These are phyloP conservation scores for Eupithecia abbreviata DNA, from an alignment of 2,888 invertebrate species.

Conservation along the genomic window DNA sequence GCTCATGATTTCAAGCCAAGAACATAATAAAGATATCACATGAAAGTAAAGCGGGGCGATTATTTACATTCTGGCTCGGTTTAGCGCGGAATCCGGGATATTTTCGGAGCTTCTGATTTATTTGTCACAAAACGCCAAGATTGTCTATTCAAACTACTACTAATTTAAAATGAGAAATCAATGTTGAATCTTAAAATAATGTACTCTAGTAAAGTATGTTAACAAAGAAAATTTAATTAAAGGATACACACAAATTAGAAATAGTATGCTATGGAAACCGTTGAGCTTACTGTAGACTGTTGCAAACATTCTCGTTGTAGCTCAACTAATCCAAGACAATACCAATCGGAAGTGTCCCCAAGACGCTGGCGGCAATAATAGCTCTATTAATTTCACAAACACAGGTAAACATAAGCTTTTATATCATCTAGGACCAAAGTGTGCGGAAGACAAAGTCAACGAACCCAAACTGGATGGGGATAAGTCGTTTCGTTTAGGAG, in stretches of 20 bases:
- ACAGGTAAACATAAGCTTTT: neutral
- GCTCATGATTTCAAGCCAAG: neutral
- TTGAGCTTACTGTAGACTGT: neutral
- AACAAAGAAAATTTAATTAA: neutral
- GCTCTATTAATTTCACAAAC: neutral
- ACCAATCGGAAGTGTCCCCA: neutral
- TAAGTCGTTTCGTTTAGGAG: no score
- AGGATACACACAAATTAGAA: neutral
- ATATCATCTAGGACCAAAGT: no score
- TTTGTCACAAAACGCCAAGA: conserved; percentile 38
- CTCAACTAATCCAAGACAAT: neutral
- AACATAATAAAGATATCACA: conserved; percentile 26
- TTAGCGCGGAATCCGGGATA: conserved; percentile 26
- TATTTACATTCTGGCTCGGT: conserved; percentile 19
- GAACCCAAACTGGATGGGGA: no score
- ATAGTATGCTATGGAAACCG: neutral
- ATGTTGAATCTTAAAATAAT: neutral
- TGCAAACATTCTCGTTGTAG: neutral
- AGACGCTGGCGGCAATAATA: neutral
- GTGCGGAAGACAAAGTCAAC: no score
- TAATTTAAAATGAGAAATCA: neutral
- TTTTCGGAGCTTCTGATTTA: conserved; percentile 33
- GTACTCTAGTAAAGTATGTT: neutral
- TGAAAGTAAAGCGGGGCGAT: conserved; percentile 13
- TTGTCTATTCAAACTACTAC: conserved; percentile 29